Evolutionary conservation across 2,113 vertebrate genomes (phyloP).

Genomic region (Syngnathus floridae): DNA sequence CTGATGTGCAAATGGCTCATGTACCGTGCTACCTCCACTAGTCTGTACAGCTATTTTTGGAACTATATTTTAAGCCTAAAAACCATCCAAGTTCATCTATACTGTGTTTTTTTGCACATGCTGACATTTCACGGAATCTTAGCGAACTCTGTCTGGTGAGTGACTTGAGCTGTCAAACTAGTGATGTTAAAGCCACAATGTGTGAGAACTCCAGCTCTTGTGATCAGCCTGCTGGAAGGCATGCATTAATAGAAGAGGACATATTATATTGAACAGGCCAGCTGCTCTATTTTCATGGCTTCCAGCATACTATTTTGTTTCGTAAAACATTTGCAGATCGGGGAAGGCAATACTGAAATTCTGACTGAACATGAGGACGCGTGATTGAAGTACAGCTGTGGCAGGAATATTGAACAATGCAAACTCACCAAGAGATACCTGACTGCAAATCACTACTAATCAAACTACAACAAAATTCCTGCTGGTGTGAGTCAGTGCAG

Average conservation of each 20-base stretch:
- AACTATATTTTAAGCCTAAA: constrained; percentile 8
- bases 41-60: constrained; percentile 3
- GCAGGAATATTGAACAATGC: constrained; percentile 32
- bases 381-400: constrained; percentile 39
- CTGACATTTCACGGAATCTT: constrained; percentile 8
- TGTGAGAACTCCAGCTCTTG: constrained; percentile 4
- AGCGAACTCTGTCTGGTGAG: constrained; percentile 7
- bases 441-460: constrained; percentile 54
- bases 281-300: constrained; percentile 3
- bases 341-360: constrained; percentile 15
- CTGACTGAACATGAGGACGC: constrained; percentile 35
- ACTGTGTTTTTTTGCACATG: not conserved
- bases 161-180: constrained; percentile 2
- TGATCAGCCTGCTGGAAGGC: constrained; percentile 13
- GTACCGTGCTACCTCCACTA: not conserved
- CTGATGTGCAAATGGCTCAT: too few relatives aligned
- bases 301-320: constrained; percentile 2
- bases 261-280: constrained; percentile 8
- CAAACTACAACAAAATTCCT: constrained; percentile 39
- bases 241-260: constrained; percentile 5
- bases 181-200: constrained; percentile 14
- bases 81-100: not conserved
- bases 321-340: constrained; percentile 6
- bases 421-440: constrained; percentile 41
- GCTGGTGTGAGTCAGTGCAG: not conserved